A percentile compares a stretch with the other conserved stretches of the same genome.
Evolutionary conservation across 2,888 invertebrate genomes (phyloP).

Genomic region (Entomobrya proxima): DNA sequence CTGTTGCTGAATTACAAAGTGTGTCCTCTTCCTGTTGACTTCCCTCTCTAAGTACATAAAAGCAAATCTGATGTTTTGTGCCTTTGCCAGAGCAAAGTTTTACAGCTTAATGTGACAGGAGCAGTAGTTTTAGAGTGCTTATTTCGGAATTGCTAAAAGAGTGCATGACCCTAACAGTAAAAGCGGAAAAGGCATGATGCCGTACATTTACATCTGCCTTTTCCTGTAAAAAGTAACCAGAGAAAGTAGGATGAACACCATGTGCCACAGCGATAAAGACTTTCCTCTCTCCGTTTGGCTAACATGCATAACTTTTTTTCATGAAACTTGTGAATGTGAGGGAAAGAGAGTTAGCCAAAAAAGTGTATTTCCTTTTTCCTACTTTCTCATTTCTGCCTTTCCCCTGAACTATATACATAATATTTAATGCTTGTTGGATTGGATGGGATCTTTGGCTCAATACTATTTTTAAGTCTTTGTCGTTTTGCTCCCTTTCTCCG

Average conservation of each 20-base stretch:
- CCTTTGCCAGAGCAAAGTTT: slow-evolving; percentile 23
- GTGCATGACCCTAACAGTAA: slow-evolving; percentile 16
- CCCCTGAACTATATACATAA: neutral
- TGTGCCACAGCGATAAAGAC: slow-evolving; percentile 10
- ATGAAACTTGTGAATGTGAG: slow-evolving; percentile 20
- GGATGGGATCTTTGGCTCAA: slow-evolving; percentile 17
- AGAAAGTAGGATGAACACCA: slow-evolving; percentile 49
- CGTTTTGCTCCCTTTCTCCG: slow-evolving; percentile 4
- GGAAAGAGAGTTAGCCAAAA: slow-evolving; percentile 7
- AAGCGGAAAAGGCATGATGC: slow-evolving; percentile 24
- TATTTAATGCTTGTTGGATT: slow-evolving; percentile 39
- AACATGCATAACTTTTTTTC: slow-evolving; percentile 3
- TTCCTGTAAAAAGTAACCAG: neutral
- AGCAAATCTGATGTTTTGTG: neutral
- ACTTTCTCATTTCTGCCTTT: slow-evolving; percentile 28
- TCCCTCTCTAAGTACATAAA: neutral
- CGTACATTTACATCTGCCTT: neutral
- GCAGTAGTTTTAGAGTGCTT: slow-evolving; percentile 19
- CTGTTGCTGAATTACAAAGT: too few relatives aligned
- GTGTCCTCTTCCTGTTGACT: slow-evolving; percentile 11
- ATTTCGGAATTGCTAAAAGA: slow-evolving; percentile 10
- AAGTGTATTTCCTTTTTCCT: slow-evolving; percentile 13
- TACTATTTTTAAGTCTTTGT: slow-evolving; percentile 39
- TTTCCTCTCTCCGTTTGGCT: neutral
- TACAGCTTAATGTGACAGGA: slow-evolving; percentile 26